Evolutionary conservation across 2,113 vertebrate genomes (phyloP), one percentile per base, ranked within the genome.

Genomic region (Poeciliopsis occidentalis): DNA sequence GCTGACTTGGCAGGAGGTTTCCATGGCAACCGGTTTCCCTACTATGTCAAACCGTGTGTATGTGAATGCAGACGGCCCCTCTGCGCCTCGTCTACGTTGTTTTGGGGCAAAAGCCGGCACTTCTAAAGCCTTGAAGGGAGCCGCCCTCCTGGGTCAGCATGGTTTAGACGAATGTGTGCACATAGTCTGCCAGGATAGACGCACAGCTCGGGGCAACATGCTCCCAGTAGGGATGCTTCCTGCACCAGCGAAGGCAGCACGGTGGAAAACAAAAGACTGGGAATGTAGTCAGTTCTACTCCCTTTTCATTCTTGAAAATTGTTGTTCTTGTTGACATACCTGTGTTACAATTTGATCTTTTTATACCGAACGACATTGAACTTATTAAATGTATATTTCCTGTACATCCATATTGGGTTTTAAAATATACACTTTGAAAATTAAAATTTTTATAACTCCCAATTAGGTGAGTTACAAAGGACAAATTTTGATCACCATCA

Each of bases 1-100:
- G 85, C 89, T 90, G 88, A 91, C 72, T 90, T 74, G 71, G 80
- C 77, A 75, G 39, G 57, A 30, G 17, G 69, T 79, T 86, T 83
- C 85, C 77, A 80, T 85, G 63, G 87, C 30, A 86, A 88, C 88
- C 12, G 6, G 3, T 83, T 79, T 80, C 70, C 60, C 15, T 8
- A 41, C 27, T 15, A 64, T 29, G 31, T n/a, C 13, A 7, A 44
- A 12, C 5, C 44, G 3, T 87, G 5, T 65, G 34, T 47, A 30
- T 60, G 54, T 68, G 71, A 75, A 66, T 81, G 32, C 68, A 80
- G 64, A 71, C 73, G n/a, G 61, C 44, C 31, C 70, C 64, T 71
- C 34, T 74, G 37, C 75, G 73, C 44, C 60, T 69, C 60, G 67
- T 77, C 71, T 75, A 75, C 47, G 13, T 75, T 13, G 71, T 61